Conservation (phyloP, 2,113 vertebrate species). For the Noctilio leporinus region DNA sequence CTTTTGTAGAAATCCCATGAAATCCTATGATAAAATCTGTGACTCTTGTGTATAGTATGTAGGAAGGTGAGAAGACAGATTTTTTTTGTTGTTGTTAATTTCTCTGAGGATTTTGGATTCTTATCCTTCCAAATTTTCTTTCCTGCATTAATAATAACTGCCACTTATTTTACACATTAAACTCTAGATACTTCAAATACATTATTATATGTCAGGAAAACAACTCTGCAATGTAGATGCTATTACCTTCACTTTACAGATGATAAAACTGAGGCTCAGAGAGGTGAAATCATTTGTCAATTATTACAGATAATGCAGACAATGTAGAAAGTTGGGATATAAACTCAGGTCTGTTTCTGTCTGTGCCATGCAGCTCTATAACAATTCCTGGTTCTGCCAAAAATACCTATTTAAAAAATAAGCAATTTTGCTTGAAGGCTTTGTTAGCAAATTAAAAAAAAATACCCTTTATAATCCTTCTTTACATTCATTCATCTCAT, state of each 20-base stretch:
- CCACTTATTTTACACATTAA: not conserved
- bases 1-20: conserved; percentile 4
- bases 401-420: conserved; percentile 36
- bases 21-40: conserved; percentile 4
- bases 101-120: not conserved
- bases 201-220: not conserved
- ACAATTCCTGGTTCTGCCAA: not conserved
- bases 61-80: not conserved
- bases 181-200: not conserved
- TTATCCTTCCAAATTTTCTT: not conserved
- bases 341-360: not conserved
- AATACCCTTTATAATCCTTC: conserved; percentile 33
- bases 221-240: not conserved
- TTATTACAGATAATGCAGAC: not conserved
- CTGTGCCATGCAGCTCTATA: not conserved
- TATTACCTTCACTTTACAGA: not conserved
- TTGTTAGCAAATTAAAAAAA: conserved; percentile 32
- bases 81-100: not conserved
- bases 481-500: conserved; percentile 49
- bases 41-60: not conserved
- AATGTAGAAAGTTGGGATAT: not conserved
- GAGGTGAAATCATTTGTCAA: not conserved
- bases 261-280: not conserved
- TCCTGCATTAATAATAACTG: not conserved
- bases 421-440: conserved; percentile 33